Evolutionary conservation across 2,113 vertebrate species (phyloP).

Genomic region (Cyanistes caeruleus): DNA sequence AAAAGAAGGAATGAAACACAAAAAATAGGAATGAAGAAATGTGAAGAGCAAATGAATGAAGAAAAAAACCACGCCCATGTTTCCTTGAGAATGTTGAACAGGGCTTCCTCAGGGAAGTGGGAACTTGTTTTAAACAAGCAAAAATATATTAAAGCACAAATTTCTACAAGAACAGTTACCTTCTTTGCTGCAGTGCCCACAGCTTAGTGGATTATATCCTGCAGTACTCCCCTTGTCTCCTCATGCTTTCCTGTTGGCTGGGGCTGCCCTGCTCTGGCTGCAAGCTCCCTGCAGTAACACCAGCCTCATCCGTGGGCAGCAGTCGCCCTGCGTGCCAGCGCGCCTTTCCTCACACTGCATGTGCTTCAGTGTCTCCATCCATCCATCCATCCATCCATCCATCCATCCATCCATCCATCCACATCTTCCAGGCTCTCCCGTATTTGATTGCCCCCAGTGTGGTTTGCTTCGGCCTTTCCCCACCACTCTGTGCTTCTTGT

Average conservation of each 20-base stretch:
- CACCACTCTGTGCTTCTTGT: background rate
- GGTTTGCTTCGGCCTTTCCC: conserved; percentile 35
- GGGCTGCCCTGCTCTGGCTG: background rate
- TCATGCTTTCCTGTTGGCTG: background rate
- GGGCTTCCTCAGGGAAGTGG: conserved; percentile 65
- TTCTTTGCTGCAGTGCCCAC: conserved; percentile 75
- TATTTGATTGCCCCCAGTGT: conserved; percentile 21
- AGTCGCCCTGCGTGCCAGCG: background rate
- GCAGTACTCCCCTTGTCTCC: conserved; percentile 17
- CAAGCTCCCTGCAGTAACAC: background rate
- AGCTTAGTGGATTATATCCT: conserved; percentile 14
- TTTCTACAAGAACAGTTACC: conserved; percentile 81
- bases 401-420: background rate
- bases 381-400: background rate
- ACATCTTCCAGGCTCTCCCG: conserved; percentile 42
- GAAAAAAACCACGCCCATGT: background rate
- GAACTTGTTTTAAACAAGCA: conserved; percentile 69
- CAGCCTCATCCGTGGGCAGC: background rate
- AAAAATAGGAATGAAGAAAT: conserved; percentile 19
- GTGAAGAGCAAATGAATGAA: conserved; percentile 40
- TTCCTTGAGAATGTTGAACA: conserved; percentile 55
- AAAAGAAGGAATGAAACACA: conserved; percentile 41
- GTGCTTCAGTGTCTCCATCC: conserved; percentile 63
- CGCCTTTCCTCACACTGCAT: background rate
- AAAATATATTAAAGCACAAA: conserved; percentile 84